These are phyloP conservation scores for Clarias macrocephalus DNA, from an alignment of 2,113 vertebrate species.

Conservation along the genomic window DNA sequence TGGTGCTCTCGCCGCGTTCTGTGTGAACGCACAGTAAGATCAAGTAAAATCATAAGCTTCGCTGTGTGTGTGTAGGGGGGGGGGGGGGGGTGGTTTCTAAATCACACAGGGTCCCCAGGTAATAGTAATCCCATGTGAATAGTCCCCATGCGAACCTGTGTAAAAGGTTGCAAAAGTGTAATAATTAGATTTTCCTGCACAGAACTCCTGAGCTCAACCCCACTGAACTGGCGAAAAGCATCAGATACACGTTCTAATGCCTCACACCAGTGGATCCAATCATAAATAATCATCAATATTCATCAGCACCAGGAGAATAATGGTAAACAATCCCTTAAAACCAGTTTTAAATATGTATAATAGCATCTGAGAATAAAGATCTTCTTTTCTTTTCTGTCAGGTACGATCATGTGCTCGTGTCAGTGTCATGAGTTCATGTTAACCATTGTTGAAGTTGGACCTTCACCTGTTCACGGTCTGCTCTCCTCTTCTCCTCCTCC, in stretches of 20 bases:
- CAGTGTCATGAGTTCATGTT: not conserved
- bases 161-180: not conserved
- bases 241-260: too few relatives aligned
- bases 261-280: too few relatives aligned
- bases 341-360: not conserved
- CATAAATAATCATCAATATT: not conserved
- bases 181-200: not conserved
- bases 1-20: too few relatives aligned
- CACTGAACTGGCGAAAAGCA: not conserved
- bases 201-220: not conserved
- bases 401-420: too few relatives aligned
- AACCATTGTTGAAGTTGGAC: not conserved
- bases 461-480: constrained; percentile 92
- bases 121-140: too few relatives aligned
- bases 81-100: too few relatives aligned
- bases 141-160: not conserved
- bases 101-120: too few relatives aligned
- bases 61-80: too few relatives aligned
- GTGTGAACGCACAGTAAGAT: too few relatives aligned
- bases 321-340: not conserved
- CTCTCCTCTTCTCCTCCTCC: constrained; percentile 93
- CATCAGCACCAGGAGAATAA: not conserved
- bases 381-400: not conserved
- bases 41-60: too few relatives aligned
- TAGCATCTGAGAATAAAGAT: not conserved